Conservation (phyloP, 1,140 invertebrate genomes). For the Palaemon carinicauda region DNA sequence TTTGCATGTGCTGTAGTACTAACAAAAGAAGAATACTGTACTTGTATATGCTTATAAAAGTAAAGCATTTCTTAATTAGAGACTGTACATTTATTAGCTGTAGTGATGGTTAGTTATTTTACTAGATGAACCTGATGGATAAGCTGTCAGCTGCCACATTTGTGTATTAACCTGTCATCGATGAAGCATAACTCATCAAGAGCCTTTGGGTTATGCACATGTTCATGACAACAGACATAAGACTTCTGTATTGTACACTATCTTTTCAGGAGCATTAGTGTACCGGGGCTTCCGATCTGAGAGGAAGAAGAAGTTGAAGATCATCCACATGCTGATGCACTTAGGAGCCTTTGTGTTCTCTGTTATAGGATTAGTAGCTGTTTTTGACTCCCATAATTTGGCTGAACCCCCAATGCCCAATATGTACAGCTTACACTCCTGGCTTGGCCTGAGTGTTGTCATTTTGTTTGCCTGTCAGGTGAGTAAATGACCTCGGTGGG, state of each 20-base stretch:
- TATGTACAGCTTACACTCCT: conserved; percentile 85
- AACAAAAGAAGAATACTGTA: too few relatives aligned
- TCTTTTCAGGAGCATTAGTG: conserved; percentile 76
- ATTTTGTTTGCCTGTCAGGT: conserved; percentile 82
- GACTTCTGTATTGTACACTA: not conserved
- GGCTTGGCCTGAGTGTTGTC: conserved; percentile 81
- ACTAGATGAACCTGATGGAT: too few relatives aligned
- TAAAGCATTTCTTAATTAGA: too few relatives aligned
- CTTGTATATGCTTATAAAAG: too few relatives aligned
- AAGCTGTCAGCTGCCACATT: too few relatives aligned
- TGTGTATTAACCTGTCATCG: too few relatives aligned
- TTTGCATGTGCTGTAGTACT: too few relatives aligned
- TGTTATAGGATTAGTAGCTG: conserved; percentile 78
- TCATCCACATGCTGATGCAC: conserved; percentile 79
- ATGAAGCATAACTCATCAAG: too few relatives aligned
- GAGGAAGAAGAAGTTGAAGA: conserved; percentile 79
- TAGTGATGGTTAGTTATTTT: too few relatives aligned
- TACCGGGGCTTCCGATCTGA: conserved; percentile 82
- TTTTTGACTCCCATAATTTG: conserved; percentile 83
- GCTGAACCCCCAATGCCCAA: conserved; percentile 73
- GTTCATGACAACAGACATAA: not conserved
- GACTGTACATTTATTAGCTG: too few relatives aligned
- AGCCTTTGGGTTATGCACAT: too few relatives aligned
- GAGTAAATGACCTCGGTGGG: conserved; percentile 43
- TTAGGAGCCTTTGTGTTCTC: conserved; percentile 73